phyloP scores from a whole-genome alignment of 2,113 vertebrate species.

The Callithrix jacchus region DNA sequence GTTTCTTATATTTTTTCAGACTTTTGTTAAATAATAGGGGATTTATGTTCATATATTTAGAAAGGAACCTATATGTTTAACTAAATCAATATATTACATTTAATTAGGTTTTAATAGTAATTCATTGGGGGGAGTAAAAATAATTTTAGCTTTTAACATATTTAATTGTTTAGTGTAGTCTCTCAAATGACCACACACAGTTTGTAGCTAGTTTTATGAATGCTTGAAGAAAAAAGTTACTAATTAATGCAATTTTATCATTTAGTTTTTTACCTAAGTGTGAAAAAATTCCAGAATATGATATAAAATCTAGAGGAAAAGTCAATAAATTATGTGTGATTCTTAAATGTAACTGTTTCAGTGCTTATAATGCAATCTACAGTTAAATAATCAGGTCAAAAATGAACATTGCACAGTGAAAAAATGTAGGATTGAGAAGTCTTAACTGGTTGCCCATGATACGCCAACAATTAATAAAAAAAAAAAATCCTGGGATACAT shows the following conservation, averaged over 20 bases:
- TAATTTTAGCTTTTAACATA: background rate
- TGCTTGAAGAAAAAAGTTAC: background rate
- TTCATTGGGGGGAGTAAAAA: background rate
- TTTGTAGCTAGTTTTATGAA: background rate
- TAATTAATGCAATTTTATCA: background rate
- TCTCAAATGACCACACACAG: background rate
- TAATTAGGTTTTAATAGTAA: conserved; percentile 6
- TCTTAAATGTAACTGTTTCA: background rate
- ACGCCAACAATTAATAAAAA: conserved; percentile 1
- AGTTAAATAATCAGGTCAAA: background rate
- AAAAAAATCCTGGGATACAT: background rate
- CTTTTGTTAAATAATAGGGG: background rate
- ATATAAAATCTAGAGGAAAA: background rate
- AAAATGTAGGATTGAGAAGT: background rate
- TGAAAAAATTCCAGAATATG: background rate
- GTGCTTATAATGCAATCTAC: background rate
- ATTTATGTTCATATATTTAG: background rate
- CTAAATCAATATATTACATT: background rate
- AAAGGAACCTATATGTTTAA: background rate
- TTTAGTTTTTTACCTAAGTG: background rate
- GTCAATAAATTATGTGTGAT: background rate
- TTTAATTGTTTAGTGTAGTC: background rate
- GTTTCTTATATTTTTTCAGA: background rate
- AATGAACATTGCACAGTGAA: background rate
- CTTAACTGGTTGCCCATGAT: background rate